Evolutionary conservation across 2,797 vertebrate genomes (phyloP), one percentile per base, ranked within the genome.

Genomic region (Crocidura indochinensis): DNA sequence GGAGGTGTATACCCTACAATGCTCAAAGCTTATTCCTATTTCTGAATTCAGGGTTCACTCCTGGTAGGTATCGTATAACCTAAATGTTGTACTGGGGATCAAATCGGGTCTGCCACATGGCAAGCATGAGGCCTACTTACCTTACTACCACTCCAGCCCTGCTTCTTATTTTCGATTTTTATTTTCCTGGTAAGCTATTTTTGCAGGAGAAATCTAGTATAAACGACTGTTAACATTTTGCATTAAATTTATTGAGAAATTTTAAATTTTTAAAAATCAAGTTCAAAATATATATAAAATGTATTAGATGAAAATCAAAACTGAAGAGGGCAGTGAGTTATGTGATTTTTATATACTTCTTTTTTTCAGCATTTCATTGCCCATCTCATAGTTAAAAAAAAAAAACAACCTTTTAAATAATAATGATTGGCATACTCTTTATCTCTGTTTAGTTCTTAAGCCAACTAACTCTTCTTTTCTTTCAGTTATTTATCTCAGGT

Each of bases 231-330:
- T 56, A 22, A 83, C 68, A 68, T n/a, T 88, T 79, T 71, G 20
- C n/a, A 62, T 4, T 47, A 88, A 91, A 64, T 84, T 19, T 84
- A 94, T 47, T 51, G 9, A 87, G 49, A 88, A 24, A 44, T 22
- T 6, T 29, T 86, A 4, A 64, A 92, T 87, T 84, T 84, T 87
- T 27, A 65, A 65, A 62, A 60, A 26, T 27, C 27, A 26, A 65
- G 26, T 65, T 65, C 8, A 60, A 26, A 65, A 65, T 20, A 65
- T 26, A 60, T 26, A 84, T 26, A 2, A 38, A 87, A 79, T 74
- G 19, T 27, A 51, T 90, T 29, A 24, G 9, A 14, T 87, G 1
- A 62, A 91, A 87, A 68, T 38, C 62, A 73, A 86, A 87, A 15
- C 80, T 83, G 8, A 94, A 78, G 26, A 86, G 14, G 53, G 49